Base-by-base conservation (phyloP, 2,113 vertebrate genomes). In the Oreochromis niloticus region DNA sequence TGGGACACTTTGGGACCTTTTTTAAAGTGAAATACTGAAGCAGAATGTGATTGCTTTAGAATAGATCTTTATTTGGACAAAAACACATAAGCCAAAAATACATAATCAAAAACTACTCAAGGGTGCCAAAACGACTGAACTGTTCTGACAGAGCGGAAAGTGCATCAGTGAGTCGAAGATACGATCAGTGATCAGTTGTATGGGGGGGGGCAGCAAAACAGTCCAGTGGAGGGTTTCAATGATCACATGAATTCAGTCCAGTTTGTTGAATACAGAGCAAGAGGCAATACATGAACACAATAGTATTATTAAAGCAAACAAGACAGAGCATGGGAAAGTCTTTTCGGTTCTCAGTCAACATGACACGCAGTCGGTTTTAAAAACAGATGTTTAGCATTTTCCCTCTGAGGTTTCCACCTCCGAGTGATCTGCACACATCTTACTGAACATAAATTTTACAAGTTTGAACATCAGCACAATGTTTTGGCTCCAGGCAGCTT, bases 11-110 rank as follows among this genome's bases (percentile, higher is more conserved):
- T 19, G 6, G 30, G 17, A n/a, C 0, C 6, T 30, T 17, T 48
- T 48, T 75, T 17, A 73, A 75, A 48, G 41, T 75, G 14, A 48
- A 19, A 75, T 7, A 48, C 9, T 19, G 41, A 50, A 8, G 16
- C 43, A 50, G 71, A 17, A 14, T 17, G 6, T 48, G 9, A 12
- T 78, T 50, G 9, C 41, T 57, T 82, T 12, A 90, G 54, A 94
- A 84, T 89, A 14, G 78, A 68, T 39, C 83, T 95, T 96, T 95
- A 96, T 95, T 95, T 93, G 81, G 88, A 92, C 92, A 93, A 92
- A 90, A 85, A 88, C 22, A 87, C 56, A 87, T 57, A 83, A 93
- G 50, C 78, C 55, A 88, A 85, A 93, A 94, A 88, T 75, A 91
- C 83, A 88, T 85, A 36, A 55, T 82, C 46, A 83, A 82, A 92